These are phyloP conservation scores for Bradypodion pumilum DNA, from an alignment of 2,797 vertebrate species.

Conservation along the genomic window DNA sequence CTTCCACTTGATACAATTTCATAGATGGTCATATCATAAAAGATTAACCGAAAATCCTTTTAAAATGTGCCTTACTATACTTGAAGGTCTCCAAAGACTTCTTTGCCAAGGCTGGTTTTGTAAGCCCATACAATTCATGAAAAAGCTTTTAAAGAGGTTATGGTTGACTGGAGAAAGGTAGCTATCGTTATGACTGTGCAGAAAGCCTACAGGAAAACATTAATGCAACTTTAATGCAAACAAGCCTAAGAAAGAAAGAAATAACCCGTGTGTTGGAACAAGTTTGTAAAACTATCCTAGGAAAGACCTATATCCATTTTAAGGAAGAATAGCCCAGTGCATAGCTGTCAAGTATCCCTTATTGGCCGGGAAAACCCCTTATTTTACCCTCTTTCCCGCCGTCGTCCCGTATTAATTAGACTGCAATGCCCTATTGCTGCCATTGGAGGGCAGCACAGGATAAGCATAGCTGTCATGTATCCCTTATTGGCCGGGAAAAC, in stretches of 20 bases:
- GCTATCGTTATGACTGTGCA: conserved; percentile 13
- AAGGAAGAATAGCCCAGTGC: conserved; percentile 1
- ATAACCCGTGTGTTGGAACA: conserved; percentile 45
- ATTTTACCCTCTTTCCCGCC: too few species aligned
- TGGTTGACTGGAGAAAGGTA: conserved; percentile 30
- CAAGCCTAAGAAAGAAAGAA: conserved; percentile 23
- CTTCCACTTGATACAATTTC: conserved; percentile 8
- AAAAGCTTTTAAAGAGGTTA: conserved; percentile 59
- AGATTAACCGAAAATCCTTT: conserved; percentile 24
- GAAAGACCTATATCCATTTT: not conserved
- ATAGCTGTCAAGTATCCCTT: too few species aligned
- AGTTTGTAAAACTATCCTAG: conserved; percentile 45
- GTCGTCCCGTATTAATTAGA: too few species aligned
- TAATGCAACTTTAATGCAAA: conserved; percentile 62
- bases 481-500: too few species aligned
- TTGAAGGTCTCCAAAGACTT: conserved; percentile 13
- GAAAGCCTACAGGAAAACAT: conserved; percentile 41
- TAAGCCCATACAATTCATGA: conserved; percentile 46
- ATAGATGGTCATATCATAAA: not conserved
- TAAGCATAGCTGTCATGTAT: too few species aligned
- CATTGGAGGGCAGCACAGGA: too few species aligned
- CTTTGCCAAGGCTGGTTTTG: conserved; percentile 51
- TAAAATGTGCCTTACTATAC: conserved; percentile 1
- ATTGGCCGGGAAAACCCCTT: too few species aligned
- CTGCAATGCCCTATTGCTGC: too few species aligned